Evolutionary conservation across 2,113 vertebrate genomes (phyloP).

Genomic region (Perognathus longimembris): DNA sequence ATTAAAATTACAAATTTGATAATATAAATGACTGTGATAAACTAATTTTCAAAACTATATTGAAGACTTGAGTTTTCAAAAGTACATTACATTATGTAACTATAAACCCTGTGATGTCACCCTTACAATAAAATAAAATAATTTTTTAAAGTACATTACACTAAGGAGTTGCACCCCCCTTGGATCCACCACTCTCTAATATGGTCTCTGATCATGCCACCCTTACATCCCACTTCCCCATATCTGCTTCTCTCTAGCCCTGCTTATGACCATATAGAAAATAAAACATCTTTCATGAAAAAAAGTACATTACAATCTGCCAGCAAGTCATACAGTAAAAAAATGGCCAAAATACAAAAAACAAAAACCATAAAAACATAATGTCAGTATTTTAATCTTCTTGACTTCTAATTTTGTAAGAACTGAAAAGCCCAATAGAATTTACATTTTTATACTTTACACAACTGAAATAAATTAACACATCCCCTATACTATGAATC

Average conservation of each 20-base stretch:
- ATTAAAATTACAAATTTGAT: slow-evolving; percentile 56
- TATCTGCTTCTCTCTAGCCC: no score
- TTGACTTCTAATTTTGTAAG: slow-evolving; percentile 31
- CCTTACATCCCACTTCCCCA: no score
- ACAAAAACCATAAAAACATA: slow-evolving; percentile 1
- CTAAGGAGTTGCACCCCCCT: no score
- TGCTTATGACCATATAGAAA: no score
- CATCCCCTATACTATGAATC: neutral
- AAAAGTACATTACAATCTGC: neutral
- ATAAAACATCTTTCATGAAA: no score
- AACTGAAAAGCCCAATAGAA: neutral
- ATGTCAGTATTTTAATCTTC: slow-evolving; percentile 21
- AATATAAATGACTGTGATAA: slow-evolving; percentile 66
- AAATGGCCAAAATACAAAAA: neutral
- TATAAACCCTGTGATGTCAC: no score
- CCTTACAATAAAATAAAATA: no score
- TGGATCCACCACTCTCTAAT: no score
- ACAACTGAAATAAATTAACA: slow-evolving; percentile 48
- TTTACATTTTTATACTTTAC: neutral
- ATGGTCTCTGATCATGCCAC: no score
- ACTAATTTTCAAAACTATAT: slow-evolving; percentile 56
- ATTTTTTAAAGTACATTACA: no score
- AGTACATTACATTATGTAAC: neutral
- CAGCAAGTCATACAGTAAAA: slow-evolving; percentile 29
- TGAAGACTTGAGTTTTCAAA: slow-evolving; percentile 40